Evolutionary conservation across 2,888 invertebrate species (phyloP), one percentile per base, ranked within the genome.

Genomic region (Phymatocera aterrima): DNA sequence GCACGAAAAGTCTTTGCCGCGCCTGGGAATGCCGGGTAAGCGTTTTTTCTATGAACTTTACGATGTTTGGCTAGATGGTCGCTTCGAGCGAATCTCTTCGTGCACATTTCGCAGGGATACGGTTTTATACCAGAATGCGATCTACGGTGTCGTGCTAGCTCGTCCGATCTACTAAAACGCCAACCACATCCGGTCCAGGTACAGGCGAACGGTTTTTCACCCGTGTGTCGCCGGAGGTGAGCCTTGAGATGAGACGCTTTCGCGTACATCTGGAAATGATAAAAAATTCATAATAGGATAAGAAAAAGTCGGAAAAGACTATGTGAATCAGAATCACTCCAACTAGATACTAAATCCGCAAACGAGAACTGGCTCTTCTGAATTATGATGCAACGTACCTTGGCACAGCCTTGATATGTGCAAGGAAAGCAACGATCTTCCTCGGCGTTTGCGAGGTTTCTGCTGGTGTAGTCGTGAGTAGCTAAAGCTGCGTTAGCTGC

Each of bases 71-170:
- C 94, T 79, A 98, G 93, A 90, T 99, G 98, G 90, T 99, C 98
- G 37, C 97, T 98, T 34, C 98, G 93, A 0, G 97, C 96, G 91
- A 99, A 99, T 81, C 95, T 93, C 91, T 98, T 98, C 70, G 95
- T 93, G 90, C 98, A 99, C 85, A 96, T 93, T 79, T 93, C 93
- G 90, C 98, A 99, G 79, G 95, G 94, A 91, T 98, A 98, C 0
- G 98, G 98, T 90, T 98, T 98, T 81, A 97, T 94, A 0, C 98
- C 98, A 0, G 97, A 97, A 91, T 98, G 98, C n/a, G 97, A 98
- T 82, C 98, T 93, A 77, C 96, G 94, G 90, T 98, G 98, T 24
- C 98, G 93, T 1, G 98, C 97, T 82, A 98, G 91, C 91, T 98
- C 98, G 89, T 98, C 98, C 0, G 98, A 98, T 79, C 98, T 93